Conservation (phyloP, 2,113 vertebrate genomes). For the Cavia porcellus region DNA sequence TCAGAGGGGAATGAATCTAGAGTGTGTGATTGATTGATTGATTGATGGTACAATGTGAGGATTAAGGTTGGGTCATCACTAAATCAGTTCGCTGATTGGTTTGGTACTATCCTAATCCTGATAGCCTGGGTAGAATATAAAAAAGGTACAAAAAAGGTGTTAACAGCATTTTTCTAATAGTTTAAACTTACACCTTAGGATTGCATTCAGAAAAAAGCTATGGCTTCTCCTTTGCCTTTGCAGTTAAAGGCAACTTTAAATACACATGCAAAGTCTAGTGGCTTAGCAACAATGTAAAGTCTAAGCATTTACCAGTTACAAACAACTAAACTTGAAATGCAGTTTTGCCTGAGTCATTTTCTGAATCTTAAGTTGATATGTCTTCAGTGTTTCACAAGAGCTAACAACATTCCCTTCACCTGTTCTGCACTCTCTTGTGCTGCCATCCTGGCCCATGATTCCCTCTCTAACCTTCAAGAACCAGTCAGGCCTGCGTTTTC, state of each 20-base stretch:
- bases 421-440: not conserved
- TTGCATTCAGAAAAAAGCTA: slow-evolving; percentile 1
- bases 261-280: slow-evolving; percentile 27
- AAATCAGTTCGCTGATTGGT: not conserved
- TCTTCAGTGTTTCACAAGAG: not conserved
- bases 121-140: not conserved
- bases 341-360: not conserved
- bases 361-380: not conserved
- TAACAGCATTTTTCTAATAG: not conserved
- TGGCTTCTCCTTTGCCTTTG: slow-evolving; percentile 47
- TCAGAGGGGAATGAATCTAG: not conserved
- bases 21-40: not conserved
- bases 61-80: not conserved
- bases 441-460: not conserved
- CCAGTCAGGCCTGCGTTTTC: not conserved
- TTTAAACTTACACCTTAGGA: slow-evolving; percentile 14
- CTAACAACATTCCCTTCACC: not conserved
- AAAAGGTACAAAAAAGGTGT: not conserved
- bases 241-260: slow-evolving; percentile 47
- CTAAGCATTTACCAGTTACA: not conserved
- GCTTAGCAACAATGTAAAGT: not conserved
- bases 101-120: not conserved
- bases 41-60: not conserved
- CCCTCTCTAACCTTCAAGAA: not conserved
- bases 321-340: not conserved